Evolutionary conservation across 1,140 invertebrate species (phyloP).

Genomic region (Eulimnadia texana): DNA sequence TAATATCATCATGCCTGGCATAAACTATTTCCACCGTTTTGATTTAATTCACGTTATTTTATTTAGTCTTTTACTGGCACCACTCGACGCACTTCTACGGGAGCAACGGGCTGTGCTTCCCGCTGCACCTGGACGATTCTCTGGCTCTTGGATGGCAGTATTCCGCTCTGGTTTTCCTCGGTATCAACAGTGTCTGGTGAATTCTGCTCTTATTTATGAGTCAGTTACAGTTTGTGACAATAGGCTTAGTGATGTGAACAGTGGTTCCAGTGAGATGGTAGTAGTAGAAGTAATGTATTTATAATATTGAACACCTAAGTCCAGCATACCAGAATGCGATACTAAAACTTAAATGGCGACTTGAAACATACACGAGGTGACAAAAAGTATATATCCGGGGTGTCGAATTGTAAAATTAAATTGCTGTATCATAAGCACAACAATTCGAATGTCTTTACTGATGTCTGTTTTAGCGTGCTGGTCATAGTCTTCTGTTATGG

Average conservation of each 20-base stretch:
- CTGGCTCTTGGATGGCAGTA: conserved; percentile 56
- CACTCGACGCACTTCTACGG: conserved; percentile 52
- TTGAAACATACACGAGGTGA: background rate
- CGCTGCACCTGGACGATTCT: conserved; percentile 54
- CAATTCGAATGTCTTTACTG: background rate
- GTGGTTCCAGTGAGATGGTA: no score
- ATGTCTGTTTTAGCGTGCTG: conserved; percentile 32
- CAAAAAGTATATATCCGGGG: background rate
- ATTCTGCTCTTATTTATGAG: conserved; percentile 11
- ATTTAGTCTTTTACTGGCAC: conserved; percentile 43
- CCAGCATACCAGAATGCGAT: background rate
- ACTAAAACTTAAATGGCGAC: background rate
- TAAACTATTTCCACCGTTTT: background rate
- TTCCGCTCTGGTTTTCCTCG: conserved; percentile 53
- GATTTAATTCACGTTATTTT: conserved; percentile 19
- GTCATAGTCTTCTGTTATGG: conserved; percentile 46
- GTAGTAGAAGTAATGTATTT: background rate
- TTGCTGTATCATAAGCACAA: background rate
- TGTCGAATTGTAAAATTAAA: background rate
- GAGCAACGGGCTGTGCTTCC: conserved; percentile 53
- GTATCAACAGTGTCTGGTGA: conserved; percentile 45
- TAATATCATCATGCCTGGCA: background rate
- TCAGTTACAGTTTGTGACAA: no score
- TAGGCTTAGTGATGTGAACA: no score
- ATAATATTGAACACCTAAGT: background rate